Percentiles rank a stretch among this genome's conserved stretches.
phyloP scores from a whole-genome alignment of 2,888 invertebrate genomes.

The Amphipyra tragopoginis region DNA sequence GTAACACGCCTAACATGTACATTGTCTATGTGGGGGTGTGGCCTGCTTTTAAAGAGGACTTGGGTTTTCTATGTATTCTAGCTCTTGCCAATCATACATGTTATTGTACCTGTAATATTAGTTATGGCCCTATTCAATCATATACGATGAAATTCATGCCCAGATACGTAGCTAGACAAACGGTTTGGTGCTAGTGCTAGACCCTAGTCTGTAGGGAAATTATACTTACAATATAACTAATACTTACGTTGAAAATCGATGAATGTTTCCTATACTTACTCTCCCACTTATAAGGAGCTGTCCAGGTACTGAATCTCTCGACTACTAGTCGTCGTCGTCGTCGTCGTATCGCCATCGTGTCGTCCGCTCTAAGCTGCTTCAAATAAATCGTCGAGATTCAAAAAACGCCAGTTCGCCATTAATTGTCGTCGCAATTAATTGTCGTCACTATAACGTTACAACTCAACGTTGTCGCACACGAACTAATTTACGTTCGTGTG shows the following conservation, averaged over 20 bases:
- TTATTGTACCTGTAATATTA: too few species aligned
- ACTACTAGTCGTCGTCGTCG: not conserved
- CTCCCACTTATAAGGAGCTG: not conserved
- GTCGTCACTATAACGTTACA: constrained; percentile 41
- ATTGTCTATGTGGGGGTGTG: not conserved
- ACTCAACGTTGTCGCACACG: constrained; percentile 43
- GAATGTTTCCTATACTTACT: not conserved
- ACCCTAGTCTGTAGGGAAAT: not conserved
- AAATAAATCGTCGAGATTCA: constrained; percentile 43
- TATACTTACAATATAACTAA: not conserved
- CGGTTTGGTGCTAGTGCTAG: too few species aligned
- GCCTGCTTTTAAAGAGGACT: not conserved
- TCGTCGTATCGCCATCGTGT: constrained; percentile 46
- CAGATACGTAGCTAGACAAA: too few species aligned
- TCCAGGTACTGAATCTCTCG: not conserved
- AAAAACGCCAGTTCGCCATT: constrained; percentile 62
- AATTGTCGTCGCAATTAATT: constrained; percentile 38
- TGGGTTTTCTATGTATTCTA: not conserved
- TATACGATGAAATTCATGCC: too few species aligned
- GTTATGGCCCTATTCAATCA: too few species aligned
- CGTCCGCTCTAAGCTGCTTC: constrained; percentile 37
- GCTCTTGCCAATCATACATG: too few species aligned
- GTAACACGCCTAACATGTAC: not conserved
- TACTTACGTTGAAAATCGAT: constrained; percentile 8
- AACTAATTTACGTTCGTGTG: constrained; percentile 60